Percentiles rank a stretch among this genome's conserved stretches.
Conservation (phyloP, 2,113 vertebrate species). For the Crotalus horridus region DNA sequence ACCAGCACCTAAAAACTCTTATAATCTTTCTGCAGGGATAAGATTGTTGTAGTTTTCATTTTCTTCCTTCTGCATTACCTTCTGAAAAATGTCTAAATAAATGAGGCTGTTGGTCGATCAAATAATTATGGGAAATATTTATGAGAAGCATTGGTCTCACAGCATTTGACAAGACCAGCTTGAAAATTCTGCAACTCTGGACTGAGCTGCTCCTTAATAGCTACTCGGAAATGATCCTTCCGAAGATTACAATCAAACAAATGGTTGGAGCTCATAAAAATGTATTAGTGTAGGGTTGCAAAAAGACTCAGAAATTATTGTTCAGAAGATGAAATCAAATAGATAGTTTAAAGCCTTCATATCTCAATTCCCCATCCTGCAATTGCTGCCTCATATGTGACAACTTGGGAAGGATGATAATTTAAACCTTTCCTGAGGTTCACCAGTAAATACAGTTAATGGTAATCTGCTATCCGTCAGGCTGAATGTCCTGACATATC, state of each 20-base stretch:
- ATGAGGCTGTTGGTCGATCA: background rate
- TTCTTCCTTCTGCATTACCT: background rate
- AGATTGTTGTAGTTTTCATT: background rate
- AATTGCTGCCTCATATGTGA: background rate
- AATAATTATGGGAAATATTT: background rate
- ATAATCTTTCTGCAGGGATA: too few species aligned
- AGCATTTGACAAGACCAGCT: background rate
- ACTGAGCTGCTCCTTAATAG: background rate
- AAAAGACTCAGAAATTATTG: constrained; percentile 1
- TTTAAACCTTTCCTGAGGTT: background rate
- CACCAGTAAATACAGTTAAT: background rate
- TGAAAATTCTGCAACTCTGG: background rate
- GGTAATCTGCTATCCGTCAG: background rate
- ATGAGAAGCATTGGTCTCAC: background rate
- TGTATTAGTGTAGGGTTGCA: background rate
- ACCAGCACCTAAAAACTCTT: background rate
- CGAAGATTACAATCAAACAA: background rate
- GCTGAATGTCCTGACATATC: background rate
- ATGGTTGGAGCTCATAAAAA: background rate
- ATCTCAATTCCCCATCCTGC: background rate
- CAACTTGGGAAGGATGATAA: background rate
- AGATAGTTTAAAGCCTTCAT: background rate
- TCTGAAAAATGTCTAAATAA: background rate
- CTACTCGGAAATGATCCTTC: background rate
- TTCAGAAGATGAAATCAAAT: background rate